Evolutionary conservation across 2,797 vertebrate genomes (phyloP).

Genomic region (Adrianichthys oophorus): DNA sequence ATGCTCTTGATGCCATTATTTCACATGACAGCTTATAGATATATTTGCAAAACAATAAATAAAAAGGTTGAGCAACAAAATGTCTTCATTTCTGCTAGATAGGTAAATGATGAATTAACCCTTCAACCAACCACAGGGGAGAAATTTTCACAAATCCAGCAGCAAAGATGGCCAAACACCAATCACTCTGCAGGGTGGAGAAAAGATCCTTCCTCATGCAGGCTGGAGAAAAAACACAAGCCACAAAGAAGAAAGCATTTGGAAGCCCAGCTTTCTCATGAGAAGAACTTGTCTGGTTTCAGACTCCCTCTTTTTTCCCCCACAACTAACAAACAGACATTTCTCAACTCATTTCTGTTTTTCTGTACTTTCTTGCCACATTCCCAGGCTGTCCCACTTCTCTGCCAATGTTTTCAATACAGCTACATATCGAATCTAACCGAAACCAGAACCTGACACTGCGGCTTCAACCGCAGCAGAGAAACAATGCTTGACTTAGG

Average conservation of each 20-base stretch:
- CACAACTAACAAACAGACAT: slow-evolving; percentile 52
- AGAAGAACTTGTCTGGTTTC: slow-evolving; percentile 53
- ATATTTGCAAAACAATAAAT: background rate
- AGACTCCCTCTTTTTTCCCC: slow-evolving; percentile 17
- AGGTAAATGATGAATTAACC: slow-evolving; percentile 62
- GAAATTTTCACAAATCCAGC: slow-evolving; percentile 62
- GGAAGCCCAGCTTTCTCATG: slow-evolving; percentile 43
- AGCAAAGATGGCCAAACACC: slow-evolving; percentile 53
- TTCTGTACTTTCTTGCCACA: slow-evolving; percentile 28
- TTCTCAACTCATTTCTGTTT: slow-evolving; percentile 47
- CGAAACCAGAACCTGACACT: slow-evolving; percentile 51
- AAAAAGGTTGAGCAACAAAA: slow-evolving; percentile 18
- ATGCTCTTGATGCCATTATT: background rate
- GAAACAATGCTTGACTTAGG: slow-evolving; percentile 56
- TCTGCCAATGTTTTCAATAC: slow-evolving; percentile 49
- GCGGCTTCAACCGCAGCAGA: slow-evolving; percentile 49
- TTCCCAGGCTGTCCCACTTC: slow-evolving; percentile 63
- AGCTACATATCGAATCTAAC: slow-evolving; percentile 51
- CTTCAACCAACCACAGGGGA: slow-evolving; percentile 59
- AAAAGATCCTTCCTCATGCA: slow-evolving; percentile 21
- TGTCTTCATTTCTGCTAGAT: slow-evolving; percentile 40
- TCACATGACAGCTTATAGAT: background rate
- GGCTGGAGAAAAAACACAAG: slow-evolving; percentile 12
- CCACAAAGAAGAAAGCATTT: slow-evolving; percentile 12
- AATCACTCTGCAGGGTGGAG: slow-evolving; percentile 68